Evolutionary conservation across 2,797 vertebrate genomes (phyloP), one percentile per base, ranked within the genome.

Genomic region (Coranthus polyacanthus): DNA sequence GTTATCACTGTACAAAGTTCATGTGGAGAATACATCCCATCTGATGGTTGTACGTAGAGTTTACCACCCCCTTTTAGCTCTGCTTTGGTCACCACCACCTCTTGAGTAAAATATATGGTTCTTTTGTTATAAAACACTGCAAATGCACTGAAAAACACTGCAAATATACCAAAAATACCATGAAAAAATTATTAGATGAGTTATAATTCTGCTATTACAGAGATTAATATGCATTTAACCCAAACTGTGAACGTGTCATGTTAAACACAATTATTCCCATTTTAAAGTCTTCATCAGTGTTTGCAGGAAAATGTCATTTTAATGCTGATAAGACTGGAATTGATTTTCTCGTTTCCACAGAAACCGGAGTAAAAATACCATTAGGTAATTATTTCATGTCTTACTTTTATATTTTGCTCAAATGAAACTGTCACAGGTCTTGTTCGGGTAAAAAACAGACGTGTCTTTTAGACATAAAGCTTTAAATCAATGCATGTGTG

Each of bases 321-420:
- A 12, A 26, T 21, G 12, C 16, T 0, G 22, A 7, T 2, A n/a
- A 42, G 3, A 12, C 36, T 36, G 2, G 4, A 24, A 24, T 2
- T 1, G 6, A 29, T 37, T 20, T 9, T 6, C 3, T 11, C 0
- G 22, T 50, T 18, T 43, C 36, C 49, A n/a, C 34, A 15, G 72
- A 46, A 57, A 75, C 52, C 46, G 2, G 43, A 36, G 46, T 39
- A 56, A 41, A 52, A 46, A 57, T 46, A 52, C 3, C 24, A n/a
- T 21, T 1, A 34, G 6, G 22, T 56, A 32, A 68, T 65, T 54
- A 36, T 29, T 34, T 36, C 2, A 1, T 1, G 0, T 8, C 17
- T 36, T 32, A 15, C 29, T 45, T 59, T 44, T 4, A 5, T 4
- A 16, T 18, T 5, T 6, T 3, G 13, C 5, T 21, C n/a, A 63